Evolutionary conservation across 2,888 invertebrate species (phyloP), one percentile per base, ranked within the genome.

Genomic region (Thelaira solivaga): DNA sequence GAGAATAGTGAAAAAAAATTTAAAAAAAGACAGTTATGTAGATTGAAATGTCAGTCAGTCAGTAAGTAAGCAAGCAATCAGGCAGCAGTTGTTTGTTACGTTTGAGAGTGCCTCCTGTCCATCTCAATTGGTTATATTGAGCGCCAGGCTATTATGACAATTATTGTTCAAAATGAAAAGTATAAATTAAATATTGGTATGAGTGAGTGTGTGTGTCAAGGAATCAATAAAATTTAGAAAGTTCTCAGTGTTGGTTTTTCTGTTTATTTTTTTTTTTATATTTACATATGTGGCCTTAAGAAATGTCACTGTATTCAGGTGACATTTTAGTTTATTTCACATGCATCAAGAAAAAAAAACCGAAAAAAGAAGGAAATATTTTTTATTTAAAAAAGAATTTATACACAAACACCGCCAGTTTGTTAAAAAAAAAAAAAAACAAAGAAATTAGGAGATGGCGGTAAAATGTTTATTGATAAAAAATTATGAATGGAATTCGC

Each of bases 81-180:
- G n/a, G n/a, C n/a, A 13, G 55, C 41, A 51, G 29, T 55, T 24
- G 29, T 39, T 18, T 47, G 11, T 20, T 43, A 22, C 11, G 4
- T 34, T 26, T 5, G 13, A 41, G 13, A 45, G 64, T 49, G 26
- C 45, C 22, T 59, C n/a, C n/a, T n/a, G n/a, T n/a, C n/a, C n/a
- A 31, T 45, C 11, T 24, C 69, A 59, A 49, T 64, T 64, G 36
- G 64, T 36, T 26, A 61, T 71, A 74, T 65, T 74, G 73, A 78
- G 78, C 78, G 78, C 78, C 78, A n/a, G 22, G 73, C 68, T 74
- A 78, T 74, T 74, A 78, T 71, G 69, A 65, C 69, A 69, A 74
- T 78, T 65, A 71, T 65, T 65, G n/a, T 8, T 64, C 72, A 72
- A 72, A 64, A 55, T 55, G 22, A 55, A 13, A 10, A 29, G 39